Base-by-base conservation (phyloP, 2,113 vertebrate genomes). In the Egretta garzetta region DNA sequence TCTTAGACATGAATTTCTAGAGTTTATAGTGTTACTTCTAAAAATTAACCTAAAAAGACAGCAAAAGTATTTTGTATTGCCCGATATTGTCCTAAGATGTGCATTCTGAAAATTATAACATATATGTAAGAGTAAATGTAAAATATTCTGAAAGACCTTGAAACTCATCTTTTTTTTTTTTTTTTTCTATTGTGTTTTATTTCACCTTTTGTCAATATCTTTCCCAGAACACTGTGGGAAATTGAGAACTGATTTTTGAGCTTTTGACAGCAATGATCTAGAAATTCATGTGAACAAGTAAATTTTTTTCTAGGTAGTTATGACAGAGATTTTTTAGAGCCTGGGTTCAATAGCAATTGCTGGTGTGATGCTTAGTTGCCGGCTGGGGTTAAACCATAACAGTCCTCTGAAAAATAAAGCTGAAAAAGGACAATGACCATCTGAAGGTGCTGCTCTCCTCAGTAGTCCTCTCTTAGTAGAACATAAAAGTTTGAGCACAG, bases 261-360 rank as follows among this genome's bases (percentile, higher is more conserved):
- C 13, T 30, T 87, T 91, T 93, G 81, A 85, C 77, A 87, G 73
- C 58, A 90, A 43, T 43, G 62, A 95, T 50, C 74, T 41, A 93
- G 71, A 62, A 90, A 91, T 72, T 89, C 49, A 41, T 70, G 45
- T 66, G 66, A 97, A 74, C 26, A 63, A 87, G 45, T 30, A 15
- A 20, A 26, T 35, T 59, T 74, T 89, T 93, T 82, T 68, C 49
- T 47, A 77, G 59, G 62, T 67, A 45, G 55, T 94, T 96, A 73
- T 1, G 6, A 50, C 47, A 96, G 15, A 66, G 26, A 39, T 76
- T 26, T 90, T 96, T 92, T 67, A 93, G 45, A 92, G 17, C 12
- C 37, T 56, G 6, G 17, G 55, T 76, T 90, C 53, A 86, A 35
- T 8, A 67, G 10, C 1, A 16, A 84, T 50, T 62, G 19, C 75